Evolutionary conservation across 64 coral and sea anemone genomes (phyloP).

Genomic region (Hydrozoanthus tunicans): DNA sequence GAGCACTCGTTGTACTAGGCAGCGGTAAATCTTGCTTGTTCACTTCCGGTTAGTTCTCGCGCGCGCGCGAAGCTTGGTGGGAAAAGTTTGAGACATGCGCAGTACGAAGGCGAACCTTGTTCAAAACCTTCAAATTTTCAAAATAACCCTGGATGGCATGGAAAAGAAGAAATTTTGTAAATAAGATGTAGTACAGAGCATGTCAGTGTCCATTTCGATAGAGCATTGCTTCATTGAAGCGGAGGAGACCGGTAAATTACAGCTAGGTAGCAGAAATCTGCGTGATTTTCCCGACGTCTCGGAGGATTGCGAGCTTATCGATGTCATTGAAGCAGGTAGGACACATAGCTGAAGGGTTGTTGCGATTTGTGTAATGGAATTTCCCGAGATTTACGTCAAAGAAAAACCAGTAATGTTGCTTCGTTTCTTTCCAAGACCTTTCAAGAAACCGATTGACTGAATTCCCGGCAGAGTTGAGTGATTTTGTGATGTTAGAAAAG

Average conservation of each 20-base stretch:
- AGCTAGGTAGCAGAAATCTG: slow-evolving; percentile 79
- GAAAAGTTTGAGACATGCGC: slow-evolving; percentile 53
- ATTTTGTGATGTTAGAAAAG: slow-evolving; percentile 97
- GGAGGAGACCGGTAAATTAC: slow-evolving; percentile 90
- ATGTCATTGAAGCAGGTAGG: slow-evolving; percentile 98
- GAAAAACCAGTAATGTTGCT: not conserved
- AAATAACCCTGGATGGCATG: slow-evolving; percentile 33
- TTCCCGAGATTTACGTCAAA: not conserved
- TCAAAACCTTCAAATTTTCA: slow-evolving; percentile 43
- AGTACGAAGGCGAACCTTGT: slow-evolving; percentile 42
- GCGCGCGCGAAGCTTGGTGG: slow-evolving; percentile 37
- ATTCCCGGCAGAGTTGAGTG: slow-evolving; percentile 84
- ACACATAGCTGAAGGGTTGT: slow-evolving; percentile 17
- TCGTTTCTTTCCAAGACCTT: slow-evolving; percentile 73
- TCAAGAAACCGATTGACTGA: slow-evolving; percentile 93
- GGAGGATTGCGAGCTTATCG: slow-evolving; percentile 95
- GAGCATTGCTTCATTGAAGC: slow-evolving; percentile 98
- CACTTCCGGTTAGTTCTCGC: not conserved
- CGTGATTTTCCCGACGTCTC: slow-evolving; percentile 93
- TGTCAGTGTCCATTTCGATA: slow-evolving; percentile 84
- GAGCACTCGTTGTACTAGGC: slow-evolving; percentile 37
- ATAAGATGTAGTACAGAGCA: slow-evolving; percentile 84
- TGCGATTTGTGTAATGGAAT: not conserved
- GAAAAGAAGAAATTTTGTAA: slow-evolving; percentile 57
- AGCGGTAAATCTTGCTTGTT: slow-evolving; percentile 39